Conservation (phyloP, 2,888 invertebrate species). For the Drosophila mayaguana region DNA sequence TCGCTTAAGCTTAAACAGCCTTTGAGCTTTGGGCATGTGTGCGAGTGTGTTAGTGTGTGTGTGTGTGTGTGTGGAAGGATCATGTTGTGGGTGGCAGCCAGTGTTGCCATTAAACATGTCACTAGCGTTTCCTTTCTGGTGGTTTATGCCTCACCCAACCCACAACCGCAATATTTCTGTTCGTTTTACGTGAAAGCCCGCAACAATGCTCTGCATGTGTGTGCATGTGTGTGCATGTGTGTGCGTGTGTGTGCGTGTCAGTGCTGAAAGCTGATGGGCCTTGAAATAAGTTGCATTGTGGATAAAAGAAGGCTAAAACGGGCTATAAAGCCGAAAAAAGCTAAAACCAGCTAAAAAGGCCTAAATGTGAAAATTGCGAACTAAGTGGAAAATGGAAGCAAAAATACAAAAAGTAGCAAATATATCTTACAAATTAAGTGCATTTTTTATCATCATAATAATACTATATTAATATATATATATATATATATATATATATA, state of each 20-base stretch:
- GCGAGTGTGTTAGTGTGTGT: neutral
- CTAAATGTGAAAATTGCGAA: too few relatives aligned
- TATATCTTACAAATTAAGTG: too few relatives aligned
- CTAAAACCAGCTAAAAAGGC: too few relatives aligned
- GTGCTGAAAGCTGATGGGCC: too few relatives aligned
- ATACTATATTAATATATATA: too few relatives aligned
- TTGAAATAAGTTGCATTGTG: too few relatives aligned
- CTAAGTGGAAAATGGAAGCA: too few relatives aligned
- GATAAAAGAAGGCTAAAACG: too few relatives aligned
- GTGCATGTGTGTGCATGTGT: slow-evolving; percentile 4
- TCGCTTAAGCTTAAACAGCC: slow-evolving; percentile 49
- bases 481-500: too few relatives aligned
- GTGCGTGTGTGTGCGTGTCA: neutral
- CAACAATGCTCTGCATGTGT: slow-evolving; percentile 30
- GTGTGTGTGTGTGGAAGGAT: slow-evolving; percentile 3
- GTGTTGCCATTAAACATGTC: slow-evolving; percentile 76
- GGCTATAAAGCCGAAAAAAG: too few relatives aligned
- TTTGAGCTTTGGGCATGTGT: slow-evolving; percentile 5
- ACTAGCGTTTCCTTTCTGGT: slow-evolving; percentile 60
- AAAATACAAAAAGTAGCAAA: too few relatives aligned
- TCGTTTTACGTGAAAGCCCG: slow-evolving; percentile 55
- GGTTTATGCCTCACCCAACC: slow-evolving; percentile 37
- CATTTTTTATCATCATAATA: too few relatives aligned
- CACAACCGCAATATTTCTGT: slow-evolving; percentile 51
- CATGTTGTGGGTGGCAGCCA: slow-evolving; percentile 28